Evolutionary conservation across 2,797 vertebrate genomes (phyloP).

Genomic region (Natrix natrix): DNA sequence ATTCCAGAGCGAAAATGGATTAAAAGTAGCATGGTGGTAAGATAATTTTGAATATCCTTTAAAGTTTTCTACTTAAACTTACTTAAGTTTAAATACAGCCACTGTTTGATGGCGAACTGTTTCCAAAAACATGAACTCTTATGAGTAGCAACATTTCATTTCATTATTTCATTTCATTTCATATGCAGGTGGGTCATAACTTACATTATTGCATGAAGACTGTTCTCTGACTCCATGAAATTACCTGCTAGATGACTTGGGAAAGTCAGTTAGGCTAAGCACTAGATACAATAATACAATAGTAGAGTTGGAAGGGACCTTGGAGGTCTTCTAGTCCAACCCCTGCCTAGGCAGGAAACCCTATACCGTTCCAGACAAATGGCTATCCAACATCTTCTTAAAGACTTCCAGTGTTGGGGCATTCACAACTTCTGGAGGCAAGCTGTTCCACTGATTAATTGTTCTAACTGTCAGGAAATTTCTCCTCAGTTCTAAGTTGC

Average conservation of each 20-base stretch:
- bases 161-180: neutral
- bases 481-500: too few species aligned
- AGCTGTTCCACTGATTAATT: too few species aligned
- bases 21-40: constrained; percentile 87
- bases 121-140: neutral
- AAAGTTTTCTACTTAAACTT: constrained; percentile 1
- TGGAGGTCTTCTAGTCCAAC: too few species aligned
- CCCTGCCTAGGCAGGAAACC: too few species aligned
- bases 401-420: too few species aligned
- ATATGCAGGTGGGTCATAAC: neutral
- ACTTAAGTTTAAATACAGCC: neutral
- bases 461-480: too few species aligned
- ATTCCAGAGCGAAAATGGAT: constrained; percentile 91
- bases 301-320: too few species aligned
- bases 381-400: too few species aligned
- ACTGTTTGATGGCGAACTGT: neutral
- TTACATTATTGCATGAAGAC: neutral
- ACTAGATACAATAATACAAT: too few species aligned
- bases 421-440: too few species aligned
- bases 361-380: too few species aligned
- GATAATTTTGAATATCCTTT: constrained; percentile 43
- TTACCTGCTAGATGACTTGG: neutral
- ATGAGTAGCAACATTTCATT: neutral
- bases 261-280: neutral
- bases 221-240: neutral